phyloP scores from a whole-genome alignment of 30 jellyfish, hydroid and myxozoan species.

The Turritopsis dohrnii region DNA sequence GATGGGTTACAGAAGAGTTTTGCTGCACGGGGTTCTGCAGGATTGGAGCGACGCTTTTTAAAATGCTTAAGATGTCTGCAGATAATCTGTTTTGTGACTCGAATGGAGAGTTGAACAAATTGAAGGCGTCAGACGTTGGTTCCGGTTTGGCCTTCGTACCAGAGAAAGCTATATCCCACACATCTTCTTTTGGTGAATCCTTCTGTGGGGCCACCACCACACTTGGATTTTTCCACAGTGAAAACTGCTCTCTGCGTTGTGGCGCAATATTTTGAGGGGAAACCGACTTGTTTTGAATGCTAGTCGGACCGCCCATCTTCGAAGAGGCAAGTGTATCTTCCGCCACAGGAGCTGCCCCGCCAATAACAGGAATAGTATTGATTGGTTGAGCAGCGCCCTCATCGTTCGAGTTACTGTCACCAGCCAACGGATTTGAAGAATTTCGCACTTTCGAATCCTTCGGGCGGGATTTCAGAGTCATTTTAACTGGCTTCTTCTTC shows the following conservation, averaged over 20 bases:
- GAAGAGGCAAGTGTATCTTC: not conserved
- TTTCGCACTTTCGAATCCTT: constrained; percentile 20
- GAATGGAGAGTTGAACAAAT: constrained; percentile 6
- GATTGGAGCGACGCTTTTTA: constrained; percentile 31
- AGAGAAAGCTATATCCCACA: constrained; percentile 84
- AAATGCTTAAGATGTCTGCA: constrained; percentile 19
- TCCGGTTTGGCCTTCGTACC: constrained; percentile 39
- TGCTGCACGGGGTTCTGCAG: constrained; percentile 23
- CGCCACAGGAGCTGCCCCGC: not conserved
- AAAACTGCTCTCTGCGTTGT: constrained; percentile 75
- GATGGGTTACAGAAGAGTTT: not conserved
- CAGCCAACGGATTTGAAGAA: constrained; percentile 26
- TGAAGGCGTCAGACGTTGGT: constrained; percentile 40
- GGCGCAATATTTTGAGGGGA: not conserved
- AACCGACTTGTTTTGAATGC: not conserved
- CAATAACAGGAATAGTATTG: constrained; percentile 19
- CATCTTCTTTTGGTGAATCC: constrained; percentile 64
- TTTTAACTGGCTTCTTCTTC: constrained; percentile 20
- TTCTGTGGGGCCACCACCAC: constrained; percentile 31
- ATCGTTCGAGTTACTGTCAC: constrained; percentile 16
- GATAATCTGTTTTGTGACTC: constrained; percentile 19
- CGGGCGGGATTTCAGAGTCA: constrained; percentile 12
- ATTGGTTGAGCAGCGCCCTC: not conserved
- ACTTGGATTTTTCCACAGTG: constrained; percentile 56
- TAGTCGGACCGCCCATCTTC: not conserved